A percentile compares a stretch with the other conserved stretches of the same genome.
Conservation (phyloP, 2,797 vertebrate species). For the Yasuhikotakia modesta region DNA sequence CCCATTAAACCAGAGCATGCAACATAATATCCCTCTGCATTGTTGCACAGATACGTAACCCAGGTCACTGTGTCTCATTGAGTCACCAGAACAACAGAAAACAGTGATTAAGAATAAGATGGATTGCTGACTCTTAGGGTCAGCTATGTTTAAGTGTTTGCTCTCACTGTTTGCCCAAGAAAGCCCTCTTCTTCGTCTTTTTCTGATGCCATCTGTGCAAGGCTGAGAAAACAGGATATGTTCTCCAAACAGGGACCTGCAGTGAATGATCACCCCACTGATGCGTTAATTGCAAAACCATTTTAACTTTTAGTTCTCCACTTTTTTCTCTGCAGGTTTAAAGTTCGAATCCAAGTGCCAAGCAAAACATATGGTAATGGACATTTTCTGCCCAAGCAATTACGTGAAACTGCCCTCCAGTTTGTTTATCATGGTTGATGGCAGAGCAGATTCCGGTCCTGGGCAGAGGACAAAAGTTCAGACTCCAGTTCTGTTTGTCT, state of each 20-base stretch:
- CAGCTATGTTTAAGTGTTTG: conserved; percentile 80
- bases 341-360: conserved; percentile 67
- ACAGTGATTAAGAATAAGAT: conserved; percentile 75
- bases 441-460: conserved; percentile 53
- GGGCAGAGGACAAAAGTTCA: conserved; percentile 72
- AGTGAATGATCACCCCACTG: conserved; percentile 72
- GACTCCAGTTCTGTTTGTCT: conserved; percentile 39
- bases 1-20: conserved; percentile 23
- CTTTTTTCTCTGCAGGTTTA: conserved; percentile 69
- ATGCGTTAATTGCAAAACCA: conserved; percentile 76
- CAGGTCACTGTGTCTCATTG: conserved; percentile 67
- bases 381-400: conserved; percentile 74
- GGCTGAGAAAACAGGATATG: conserved; percentile 68
- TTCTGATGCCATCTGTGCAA: conserved; percentile 77
- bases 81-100: conserved; percentile 66
- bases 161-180: conserved; percentile 78
- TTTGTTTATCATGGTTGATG: conserved; percentile 66
- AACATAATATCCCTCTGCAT: conserved; percentile 35
- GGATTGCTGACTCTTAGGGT: conserved; percentile 75
- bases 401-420: conserved; percentile 69
- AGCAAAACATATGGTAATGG: conserved; percentile 75
- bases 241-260: conserved; percentile 69
- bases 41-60: conserved; percentile 48
- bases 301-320: conserved; percentile 74
- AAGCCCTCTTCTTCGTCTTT: conserved; percentile 54